Evolutionary conservation across 2,113 vertebrate genomes (phyloP).

Genomic region (Elephantulus edwardii): DNA sequence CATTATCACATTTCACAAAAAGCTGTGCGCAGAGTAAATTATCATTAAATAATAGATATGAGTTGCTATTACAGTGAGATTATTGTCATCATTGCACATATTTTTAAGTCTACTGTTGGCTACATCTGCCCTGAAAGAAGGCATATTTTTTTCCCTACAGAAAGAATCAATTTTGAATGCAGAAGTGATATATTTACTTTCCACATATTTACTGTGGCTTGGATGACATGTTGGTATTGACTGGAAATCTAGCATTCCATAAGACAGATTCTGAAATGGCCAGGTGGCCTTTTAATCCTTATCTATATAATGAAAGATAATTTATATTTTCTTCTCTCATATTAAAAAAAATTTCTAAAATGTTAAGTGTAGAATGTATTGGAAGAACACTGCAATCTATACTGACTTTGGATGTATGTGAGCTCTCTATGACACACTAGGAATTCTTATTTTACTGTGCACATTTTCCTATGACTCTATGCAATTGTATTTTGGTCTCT

Average conservation of each 20-base stretch:
- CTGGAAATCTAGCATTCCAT: neutral
- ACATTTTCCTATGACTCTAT: neutral
- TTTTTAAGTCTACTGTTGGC: neutral
- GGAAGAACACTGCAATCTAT: neutral
- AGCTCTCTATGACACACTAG: neutral
- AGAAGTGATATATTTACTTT: neutral
- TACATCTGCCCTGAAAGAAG: neutral
- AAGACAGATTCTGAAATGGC: neutral
- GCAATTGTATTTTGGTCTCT: constrained; percentile 3
- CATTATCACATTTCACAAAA: neutral
- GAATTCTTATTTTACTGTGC: neutral
- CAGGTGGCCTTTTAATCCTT: neutral
- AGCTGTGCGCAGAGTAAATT: too few relatives aligned
- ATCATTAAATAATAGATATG: too few relatives aligned
- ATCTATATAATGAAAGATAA: neutral
- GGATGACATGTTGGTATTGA: neutral
- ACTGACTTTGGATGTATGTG: neutral
- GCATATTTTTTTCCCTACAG: neutral
- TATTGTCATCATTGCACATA: neutral
- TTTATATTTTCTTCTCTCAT: neutral
- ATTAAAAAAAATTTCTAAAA: neutral
- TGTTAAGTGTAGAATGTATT: neutral
- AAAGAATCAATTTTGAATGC: neutral
- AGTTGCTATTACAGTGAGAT: neutral
- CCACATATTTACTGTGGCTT: neutral